Evolutionary conservation across 2,888 invertebrate species (phyloP).

Genomic region (Acleris sparsana): DNA sequence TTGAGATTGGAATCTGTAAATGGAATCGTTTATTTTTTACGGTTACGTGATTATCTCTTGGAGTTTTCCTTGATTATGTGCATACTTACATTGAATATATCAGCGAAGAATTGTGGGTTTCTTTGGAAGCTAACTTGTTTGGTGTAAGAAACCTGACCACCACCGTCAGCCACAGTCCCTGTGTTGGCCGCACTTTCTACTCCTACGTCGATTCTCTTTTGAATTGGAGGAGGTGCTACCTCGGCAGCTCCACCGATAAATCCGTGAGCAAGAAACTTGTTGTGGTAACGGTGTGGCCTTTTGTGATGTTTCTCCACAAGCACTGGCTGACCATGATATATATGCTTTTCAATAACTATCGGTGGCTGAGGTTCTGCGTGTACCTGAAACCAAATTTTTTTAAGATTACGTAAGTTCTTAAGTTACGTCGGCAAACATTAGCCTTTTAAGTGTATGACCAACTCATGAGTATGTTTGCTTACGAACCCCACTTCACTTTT

Average conservation of each 20-base stretch:
- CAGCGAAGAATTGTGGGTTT: conserved; percentile 81
- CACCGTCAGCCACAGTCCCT: conserved; percentile 44
- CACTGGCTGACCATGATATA: conserved; percentile 54
- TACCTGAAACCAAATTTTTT: conserved; percentile 52
- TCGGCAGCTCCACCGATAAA: conserved; percentile 56
- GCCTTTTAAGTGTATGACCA: too few species aligned
- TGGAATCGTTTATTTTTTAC: background rate
- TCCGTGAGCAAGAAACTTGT: conserved; percentile 66
- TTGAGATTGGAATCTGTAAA: conserved; percentile 85
- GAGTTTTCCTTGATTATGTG: background rate
- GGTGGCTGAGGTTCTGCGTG: conserved; percentile 55
- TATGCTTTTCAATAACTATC: conserved; percentile 58
- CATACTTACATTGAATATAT: conserved; percentile 86
- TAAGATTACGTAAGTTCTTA: background rate
- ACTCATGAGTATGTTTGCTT: background rate
- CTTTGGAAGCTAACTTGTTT: conserved; percentile 60
- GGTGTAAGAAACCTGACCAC: conserved; percentile 53
- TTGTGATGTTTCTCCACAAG: conserved; percentile 29
- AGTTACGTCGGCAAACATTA: too few species aligned
- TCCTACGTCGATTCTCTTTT: conserved; percentile 65
- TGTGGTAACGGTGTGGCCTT: conserved; percentile 63
- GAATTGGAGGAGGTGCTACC: conserved; percentile 48
- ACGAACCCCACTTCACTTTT: background rate
- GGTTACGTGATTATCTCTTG: background rate
- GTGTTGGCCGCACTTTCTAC: conserved; percentile 51